Percentiles rank a stretch among this genome's conserved stretches.
Conservation (phyloP, 2,888 invertebrate genomes). For the Allacma fusca region DNA sequence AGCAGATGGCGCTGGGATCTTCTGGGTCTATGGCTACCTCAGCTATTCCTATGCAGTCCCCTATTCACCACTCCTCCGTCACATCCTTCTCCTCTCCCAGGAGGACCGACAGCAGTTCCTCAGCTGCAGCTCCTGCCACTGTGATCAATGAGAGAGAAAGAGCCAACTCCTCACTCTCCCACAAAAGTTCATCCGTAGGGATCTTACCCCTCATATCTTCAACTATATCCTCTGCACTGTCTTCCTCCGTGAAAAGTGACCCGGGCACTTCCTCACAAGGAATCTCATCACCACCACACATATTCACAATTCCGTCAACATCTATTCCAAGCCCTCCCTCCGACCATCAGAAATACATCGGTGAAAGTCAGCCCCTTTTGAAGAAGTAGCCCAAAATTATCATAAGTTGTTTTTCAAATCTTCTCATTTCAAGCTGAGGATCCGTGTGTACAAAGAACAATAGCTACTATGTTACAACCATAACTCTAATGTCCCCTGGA, state of each 20-base stretch:
- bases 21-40: background rate
- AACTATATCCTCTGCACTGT: constrained; percentile 49
- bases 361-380: constrained; percentile 59
- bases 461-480: no score
- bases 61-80: background rate
- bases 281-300: constrained; percentile 34
- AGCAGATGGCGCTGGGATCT: background rate
- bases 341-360: constrained; percentile 38
- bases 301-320: constrained; percentile 43
- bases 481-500: no score
- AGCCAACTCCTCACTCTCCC: background rate
- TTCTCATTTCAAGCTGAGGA: no score
- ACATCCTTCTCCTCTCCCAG: background rate
- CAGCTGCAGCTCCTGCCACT: background rate
- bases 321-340: constrained; percentile 23
- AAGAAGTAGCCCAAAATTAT: constrained; percentile 52
- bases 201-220: constrained; percentile 43
- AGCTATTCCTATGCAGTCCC: constrained; percentile 15
- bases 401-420: no score
- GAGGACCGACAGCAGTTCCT: background rate
- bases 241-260: constrained; percentile 50
- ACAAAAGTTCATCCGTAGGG: constrained; percentile 22
- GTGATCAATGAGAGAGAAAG: background rate
- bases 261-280: constrained; percentile 37
- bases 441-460: no score